These are phyloP conservation scores for Ancistrus triradiatus DNA, from an alignment of 2,113 vertebrate species.

Conservation along the genomic window DNA sequence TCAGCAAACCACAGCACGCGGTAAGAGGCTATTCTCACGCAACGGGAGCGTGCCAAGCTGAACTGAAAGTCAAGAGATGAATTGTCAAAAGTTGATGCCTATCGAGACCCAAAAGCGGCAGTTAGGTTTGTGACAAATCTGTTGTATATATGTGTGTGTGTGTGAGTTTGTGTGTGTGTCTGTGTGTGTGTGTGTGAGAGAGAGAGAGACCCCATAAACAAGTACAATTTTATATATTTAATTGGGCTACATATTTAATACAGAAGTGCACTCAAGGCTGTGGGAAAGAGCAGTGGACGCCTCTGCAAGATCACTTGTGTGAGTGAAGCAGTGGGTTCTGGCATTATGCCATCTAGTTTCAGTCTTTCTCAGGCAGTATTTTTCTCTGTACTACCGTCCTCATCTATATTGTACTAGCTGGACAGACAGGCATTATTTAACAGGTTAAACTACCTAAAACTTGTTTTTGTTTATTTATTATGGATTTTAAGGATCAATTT, in stretches of 20 bases:
- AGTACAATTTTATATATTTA: background rate
- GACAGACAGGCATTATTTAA: too few species aligned
- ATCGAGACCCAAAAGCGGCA: too few species aligned
- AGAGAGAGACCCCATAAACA: too few species aligned
- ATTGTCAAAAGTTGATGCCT: background rate
- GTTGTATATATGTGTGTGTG: too few species aligned
- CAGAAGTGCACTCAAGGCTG: background rate
- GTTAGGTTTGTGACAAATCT: too few species aligned
- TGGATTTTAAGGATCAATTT: background rate
- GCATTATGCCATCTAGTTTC: conserved; percentile 24
- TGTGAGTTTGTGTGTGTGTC: too few species aligned
- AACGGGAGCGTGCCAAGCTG: conserved; percentile 22
- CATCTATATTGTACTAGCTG: background rate
- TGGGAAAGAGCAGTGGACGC: background rate
- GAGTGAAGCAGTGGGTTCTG: conserved; percentile 5
- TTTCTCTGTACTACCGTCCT: background rate
- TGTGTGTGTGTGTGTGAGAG: too few species aligned
- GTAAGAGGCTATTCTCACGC: conserved; percentile 20
- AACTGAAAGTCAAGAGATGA: conserved; percentile 28
- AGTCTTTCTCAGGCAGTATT: background rate
- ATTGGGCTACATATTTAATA: background rate
- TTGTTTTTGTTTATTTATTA: background rate
- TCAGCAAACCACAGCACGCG: conserved; percentile 3
- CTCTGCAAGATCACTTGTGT: background rate
- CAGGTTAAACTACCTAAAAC: too few species aligned